A percentile compares a stretch with the other conserved stretches of the same genome.
phyloP scores from a whole-genome alignment of 1,140 invertebrate genomes.

The Pantala flavescens region DNA sequence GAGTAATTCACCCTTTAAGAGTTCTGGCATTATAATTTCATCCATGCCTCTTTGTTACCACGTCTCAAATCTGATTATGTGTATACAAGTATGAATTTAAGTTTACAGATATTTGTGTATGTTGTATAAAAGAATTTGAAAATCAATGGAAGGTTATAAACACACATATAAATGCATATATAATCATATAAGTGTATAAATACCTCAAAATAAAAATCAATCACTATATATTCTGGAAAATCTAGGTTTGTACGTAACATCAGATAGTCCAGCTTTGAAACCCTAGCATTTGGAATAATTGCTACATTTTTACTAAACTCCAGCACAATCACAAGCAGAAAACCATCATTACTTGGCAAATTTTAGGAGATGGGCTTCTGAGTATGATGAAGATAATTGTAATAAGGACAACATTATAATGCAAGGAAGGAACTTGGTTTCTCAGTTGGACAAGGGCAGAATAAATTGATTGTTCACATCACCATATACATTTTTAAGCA shows the following conservation, averaged over 20 bases:
- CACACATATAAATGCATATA: background rate
- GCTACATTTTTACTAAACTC: background rate
- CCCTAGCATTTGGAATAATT: background rate
- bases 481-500: background rate
- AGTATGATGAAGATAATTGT: background rate
- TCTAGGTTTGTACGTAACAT: background rate
- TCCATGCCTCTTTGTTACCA: too few species aligned
- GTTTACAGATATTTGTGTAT: too few species aligned
- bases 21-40: too few species aligned
- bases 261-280: background rate
- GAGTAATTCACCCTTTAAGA: too few species aligned
- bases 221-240: background rate
- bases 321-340: background rate
- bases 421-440: background rate
- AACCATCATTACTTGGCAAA: background rate
- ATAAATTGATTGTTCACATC: background rate
- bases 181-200: background rate
- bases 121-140: background rate
- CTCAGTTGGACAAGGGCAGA: background rate
- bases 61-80: background rate
- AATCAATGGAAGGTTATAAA: background rate
- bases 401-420: background rate
- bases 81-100: background rate
- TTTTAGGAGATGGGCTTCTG: background rate
- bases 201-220: background rate